A percentile compares a stretch with the other conserved stretches of the same genome.
phyloP scores from a whole-genome alignment of 2,888 invertebrate genomes.

The Eristalinus aeneus region DNA sequence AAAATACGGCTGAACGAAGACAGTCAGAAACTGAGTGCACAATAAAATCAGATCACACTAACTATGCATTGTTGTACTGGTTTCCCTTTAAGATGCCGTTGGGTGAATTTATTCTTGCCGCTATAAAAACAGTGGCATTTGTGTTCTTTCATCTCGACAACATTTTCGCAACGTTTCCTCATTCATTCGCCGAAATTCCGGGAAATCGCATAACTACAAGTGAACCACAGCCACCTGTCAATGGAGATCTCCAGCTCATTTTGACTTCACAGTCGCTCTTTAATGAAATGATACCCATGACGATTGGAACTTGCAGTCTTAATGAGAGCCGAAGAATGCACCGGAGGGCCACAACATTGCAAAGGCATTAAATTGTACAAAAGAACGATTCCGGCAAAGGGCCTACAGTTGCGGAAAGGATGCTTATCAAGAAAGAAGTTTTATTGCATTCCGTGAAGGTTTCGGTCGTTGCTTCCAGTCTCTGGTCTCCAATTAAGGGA shows the following conservation, averaged over 20 bases:
- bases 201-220: conserved; percentile 4
- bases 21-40: too few relatives aligned
- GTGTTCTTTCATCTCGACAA: not conserved
- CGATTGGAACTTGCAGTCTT: conserved; percentile 7
- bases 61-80: not conserved
- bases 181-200: not conserved
- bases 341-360: not conserved
- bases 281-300: conserved; percentile 48
- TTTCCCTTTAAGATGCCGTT: not conserved
- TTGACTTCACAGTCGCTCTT: not conserved
- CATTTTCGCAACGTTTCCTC: not conserved
- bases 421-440: not conserved
- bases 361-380: conserved; percentile 7
- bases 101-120: not conserved
- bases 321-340: conserved; percentile 14
- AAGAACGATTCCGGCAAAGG: not conserved
- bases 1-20: too few relatives aligned
- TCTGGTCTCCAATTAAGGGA: conserved; percentile 29
- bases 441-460: conserved; percentile 16
- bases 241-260: conserved; percentile 3
- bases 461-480: not conserved
- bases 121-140: not conserved
- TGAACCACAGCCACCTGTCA: conserved; percentile 40
- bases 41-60: not conserved
- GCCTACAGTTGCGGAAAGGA: conserved; percentile 12